Evolutionary conservation across 2,888 invertebrate species (phyloP).

Genomic region (Pyrochroa serraticornis): DNA sequence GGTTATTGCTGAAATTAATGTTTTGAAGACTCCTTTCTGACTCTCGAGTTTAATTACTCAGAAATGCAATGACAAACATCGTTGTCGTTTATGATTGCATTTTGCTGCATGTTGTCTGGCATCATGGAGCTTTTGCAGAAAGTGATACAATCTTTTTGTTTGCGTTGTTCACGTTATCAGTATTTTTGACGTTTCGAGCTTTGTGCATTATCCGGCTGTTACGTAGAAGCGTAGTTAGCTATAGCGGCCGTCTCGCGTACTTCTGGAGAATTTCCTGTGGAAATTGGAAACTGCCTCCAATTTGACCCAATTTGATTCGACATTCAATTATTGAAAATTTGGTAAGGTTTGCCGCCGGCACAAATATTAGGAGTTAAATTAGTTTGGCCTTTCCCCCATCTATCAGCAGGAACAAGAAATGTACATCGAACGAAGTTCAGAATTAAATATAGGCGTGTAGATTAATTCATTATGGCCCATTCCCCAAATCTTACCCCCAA

Average conservation of each 20-base stretch:
- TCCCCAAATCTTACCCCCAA: no score
- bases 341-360: constrained; percentile 6
- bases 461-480: no score
- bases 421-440: no score
- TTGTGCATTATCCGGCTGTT: constrained; percentile 1
- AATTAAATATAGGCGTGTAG: no score
- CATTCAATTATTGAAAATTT: constrained; percentile 25
- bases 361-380: constrained; percentile 13
- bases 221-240: no score
- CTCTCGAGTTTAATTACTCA: constrained; percentile 12
- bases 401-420: no score
- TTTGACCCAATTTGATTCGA: constrained; percentile 49
- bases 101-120: no score
- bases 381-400: neutral
- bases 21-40: no score
- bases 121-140: no score
- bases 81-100: no score
- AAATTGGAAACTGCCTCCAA: constrained; percentile 47
- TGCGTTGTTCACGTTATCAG: no score
- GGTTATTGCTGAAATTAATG: constrained; percentile 14
- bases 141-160: no score
- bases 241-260: neutral
- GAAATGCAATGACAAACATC: constrained; percentile 6
- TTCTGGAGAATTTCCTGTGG: constrained; percentile 38
- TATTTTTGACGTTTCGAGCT: neutral